Percentiles rank a stretch among this genome's conserved stretches.
Conservation (phyloP, 2,888 invertebrate species). For the Vannuccia rotundouncinata region DNA sequence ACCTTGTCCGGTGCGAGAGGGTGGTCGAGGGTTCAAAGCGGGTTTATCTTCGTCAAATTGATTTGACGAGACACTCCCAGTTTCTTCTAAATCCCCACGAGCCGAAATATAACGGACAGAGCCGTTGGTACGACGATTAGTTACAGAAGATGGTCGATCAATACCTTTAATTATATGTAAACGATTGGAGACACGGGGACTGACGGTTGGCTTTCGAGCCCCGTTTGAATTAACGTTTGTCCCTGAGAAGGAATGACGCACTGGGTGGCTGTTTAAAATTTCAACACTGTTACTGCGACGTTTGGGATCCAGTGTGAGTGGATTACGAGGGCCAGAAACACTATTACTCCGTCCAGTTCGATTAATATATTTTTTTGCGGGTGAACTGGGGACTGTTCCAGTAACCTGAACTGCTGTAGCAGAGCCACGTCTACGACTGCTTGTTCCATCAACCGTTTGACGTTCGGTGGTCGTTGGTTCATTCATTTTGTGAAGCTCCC, state of each 20-base stretch:
- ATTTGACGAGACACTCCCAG: background rate
- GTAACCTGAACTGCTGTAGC: background rate
- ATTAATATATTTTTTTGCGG: background rate
- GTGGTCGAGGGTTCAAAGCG: constrained; percentile 8
- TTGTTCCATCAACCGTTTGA: background rate
- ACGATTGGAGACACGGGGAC: background rate
- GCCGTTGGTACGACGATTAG: background rate
- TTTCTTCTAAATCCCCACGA: background rate
- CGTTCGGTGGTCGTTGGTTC: background rate
- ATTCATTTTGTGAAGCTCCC: background rate
- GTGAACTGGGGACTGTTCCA: background rate
- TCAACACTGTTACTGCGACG: constrained; percentile 33
- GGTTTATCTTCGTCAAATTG: constrained; percentile 31
- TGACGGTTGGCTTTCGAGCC: background rate
- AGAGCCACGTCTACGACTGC: background rate
- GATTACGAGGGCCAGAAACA: background rate
- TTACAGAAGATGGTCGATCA: no score
- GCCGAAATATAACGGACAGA: background rate
- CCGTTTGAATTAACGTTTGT: background rate
- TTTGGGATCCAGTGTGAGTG: background rate
- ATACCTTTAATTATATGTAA: background rate
- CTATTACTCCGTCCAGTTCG: background rate
- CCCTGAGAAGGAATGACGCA: background rate
- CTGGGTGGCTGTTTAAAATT: constrained; percentile 12
- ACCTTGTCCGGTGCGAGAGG: background rate